These are phyloP conservation scores for Oriolus oriolus DNA, from an alignment of 2,113 vertebrate species.

Conservation along the genomic window DNA sequence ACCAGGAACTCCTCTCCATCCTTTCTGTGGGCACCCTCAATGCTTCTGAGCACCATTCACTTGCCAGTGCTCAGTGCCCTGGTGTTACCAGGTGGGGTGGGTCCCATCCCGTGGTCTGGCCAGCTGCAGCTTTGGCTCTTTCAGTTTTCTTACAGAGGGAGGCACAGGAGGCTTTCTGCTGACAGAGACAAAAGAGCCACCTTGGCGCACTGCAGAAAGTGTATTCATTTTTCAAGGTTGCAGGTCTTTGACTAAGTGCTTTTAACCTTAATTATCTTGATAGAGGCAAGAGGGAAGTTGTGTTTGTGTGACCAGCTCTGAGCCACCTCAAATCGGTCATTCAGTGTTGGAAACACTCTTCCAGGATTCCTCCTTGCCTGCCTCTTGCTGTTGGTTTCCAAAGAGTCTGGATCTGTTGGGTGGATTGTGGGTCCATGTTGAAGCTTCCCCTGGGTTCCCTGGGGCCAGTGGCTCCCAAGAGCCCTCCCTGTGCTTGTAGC, in stretches of 20 bases:
- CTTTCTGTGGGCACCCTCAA: background rate
- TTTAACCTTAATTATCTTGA: background rate
- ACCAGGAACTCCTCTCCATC: background rate
- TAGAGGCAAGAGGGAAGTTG: background rate
- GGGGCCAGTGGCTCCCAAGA: background rate
- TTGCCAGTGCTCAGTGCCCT: rapidly evolving
- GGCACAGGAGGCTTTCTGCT: background rate
- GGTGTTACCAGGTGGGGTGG: rapidly evolving
- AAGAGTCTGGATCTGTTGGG: background rate
- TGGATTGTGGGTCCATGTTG: background rate
- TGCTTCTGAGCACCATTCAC: background rate
- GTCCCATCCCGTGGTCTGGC: background rate
- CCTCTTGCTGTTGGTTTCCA: background rate
- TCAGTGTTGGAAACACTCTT: background rate
- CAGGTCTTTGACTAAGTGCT: background rate
- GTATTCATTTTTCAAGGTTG: background rate
- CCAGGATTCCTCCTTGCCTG: background rate
- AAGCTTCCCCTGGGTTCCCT: background rate
- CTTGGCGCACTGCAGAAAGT: background rate
- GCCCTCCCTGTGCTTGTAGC: background rate
- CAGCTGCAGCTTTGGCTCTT: background rate
- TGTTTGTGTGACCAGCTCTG: background rate
- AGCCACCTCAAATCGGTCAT: background rate
- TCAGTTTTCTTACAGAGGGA: background rate
- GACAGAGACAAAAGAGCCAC: background rate